These are phyloP conservation scores for Sesamia nonagrioides DNA, from an alignment of 1,140 invertebrate species.

Conservation along the genomic window DNA sequence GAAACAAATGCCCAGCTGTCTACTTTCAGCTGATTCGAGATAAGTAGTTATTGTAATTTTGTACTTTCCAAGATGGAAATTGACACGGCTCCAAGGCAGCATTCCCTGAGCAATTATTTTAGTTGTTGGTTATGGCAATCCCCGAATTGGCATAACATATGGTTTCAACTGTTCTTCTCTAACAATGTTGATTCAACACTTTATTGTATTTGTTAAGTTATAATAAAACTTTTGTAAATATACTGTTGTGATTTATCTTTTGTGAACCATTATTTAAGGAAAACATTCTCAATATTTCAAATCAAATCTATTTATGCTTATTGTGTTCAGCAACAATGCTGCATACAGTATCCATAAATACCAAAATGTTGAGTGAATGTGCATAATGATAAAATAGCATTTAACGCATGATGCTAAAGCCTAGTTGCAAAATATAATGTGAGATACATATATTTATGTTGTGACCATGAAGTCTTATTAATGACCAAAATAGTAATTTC, in stretches of 20 bases:
- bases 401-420: no score
- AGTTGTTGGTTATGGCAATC: slow-evolving; percentile 8
- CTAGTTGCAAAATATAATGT: no score
- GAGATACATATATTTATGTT: no score
- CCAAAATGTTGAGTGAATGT: no score
- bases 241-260: not conserved
- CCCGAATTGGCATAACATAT: slow-evolving; percentile 12
- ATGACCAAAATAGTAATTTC: no score
- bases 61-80: not conserved
- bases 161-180: slow-evolving; percentile 13
- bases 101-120: not conserved
- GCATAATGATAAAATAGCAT: no score
- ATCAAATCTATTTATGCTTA: no score
- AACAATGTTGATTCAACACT: slow-evolving; percentile 37
- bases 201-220: slow-evolving; percentile 48
- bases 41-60: not conserved
- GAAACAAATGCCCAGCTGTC: not conserved
- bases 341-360: no score
- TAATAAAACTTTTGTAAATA: slow-evolving; percentile 47
- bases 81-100: not conserved
- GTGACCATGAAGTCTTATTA: no score
- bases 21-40: not conserved
- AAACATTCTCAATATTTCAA: no score
- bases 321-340: no score
- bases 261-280: not conserved